Evolutionary conservation across 1,140 invertebrate genomes (phyloP).

Genomic region (Drosophila busckii): DNA sequence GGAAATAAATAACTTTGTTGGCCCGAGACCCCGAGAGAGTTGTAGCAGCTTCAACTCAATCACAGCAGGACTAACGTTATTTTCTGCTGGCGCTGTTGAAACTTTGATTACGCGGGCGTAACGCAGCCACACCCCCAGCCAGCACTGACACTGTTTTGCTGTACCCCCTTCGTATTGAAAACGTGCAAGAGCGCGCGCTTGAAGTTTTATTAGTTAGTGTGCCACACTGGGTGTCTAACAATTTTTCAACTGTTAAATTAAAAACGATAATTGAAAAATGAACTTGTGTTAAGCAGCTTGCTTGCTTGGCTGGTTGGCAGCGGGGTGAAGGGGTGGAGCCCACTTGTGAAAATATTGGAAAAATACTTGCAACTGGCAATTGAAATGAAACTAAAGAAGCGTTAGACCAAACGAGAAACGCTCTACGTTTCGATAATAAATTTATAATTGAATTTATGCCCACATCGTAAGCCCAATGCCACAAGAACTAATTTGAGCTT

Average conservation of each 20-base stretch:
- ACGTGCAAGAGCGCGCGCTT: too few species aligned
- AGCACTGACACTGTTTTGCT: too few species aligned
- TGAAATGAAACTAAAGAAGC: conserved; percentile 32
- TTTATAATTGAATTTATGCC: conserved; percentile 65
- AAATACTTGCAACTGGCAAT: conserved; percentile 55
- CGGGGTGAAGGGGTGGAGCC: conserved; percentile 7
- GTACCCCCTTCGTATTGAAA: too few species aligned
- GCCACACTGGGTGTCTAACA: conserved; percentile 41
- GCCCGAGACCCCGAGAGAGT: conserved; percentile 46
- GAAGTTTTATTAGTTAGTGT: conserved; percentile 69
- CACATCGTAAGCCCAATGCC: conserved; percentile 18
- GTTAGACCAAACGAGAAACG: conserved; percentile 7
- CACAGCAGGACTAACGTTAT: conserved; percentile 64
- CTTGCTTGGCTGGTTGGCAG: too few species aligned
- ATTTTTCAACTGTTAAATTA: conserved; percentile 72
- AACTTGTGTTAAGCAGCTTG: conserved; percentile 35
- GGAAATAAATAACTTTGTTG: conserved; percentile 51
- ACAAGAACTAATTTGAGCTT: conserved; percentile 14
- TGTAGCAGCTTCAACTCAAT: conserved; percentile 65
- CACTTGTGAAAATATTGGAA: conserved; percentile 61
- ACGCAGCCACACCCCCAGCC: conserved; percentile 7
- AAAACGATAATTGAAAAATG: conserved; percentile 78
- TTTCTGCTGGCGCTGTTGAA: conserved; percentile 53
- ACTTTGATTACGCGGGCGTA: conserved; percentile 61
- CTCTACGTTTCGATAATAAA: conserved; percentile 20